Evolutionary conservation across 2,113 vertebrate species (phyloP).

Genomic region (Amblyopsis rosae): DNA sequence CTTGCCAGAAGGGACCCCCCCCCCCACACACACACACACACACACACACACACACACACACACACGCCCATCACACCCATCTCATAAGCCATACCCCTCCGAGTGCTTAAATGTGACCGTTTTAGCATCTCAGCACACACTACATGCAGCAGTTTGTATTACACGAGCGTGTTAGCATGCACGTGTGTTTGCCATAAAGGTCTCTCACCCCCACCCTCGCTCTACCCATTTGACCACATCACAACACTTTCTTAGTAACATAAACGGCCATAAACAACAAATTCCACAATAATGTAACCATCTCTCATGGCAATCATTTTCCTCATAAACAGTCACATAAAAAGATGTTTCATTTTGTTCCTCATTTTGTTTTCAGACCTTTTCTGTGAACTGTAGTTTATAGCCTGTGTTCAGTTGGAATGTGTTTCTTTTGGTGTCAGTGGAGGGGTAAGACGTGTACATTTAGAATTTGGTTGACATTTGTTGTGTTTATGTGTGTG

Average conservation of each 20-base stretch:
- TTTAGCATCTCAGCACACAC: neutral
- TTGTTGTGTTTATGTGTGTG: neutral
- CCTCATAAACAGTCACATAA: conserved; percentile 56
- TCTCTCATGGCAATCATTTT: conserved; percentile 44
- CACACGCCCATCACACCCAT: neutral
- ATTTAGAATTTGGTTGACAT: neutral
- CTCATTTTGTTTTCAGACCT: conserved; percentile 25
- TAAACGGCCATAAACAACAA: conserved; percentile 54
- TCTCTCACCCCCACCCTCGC: conserved; percentile 24
- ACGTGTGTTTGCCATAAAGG: conserved; percentile 17
- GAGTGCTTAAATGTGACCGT: neutral
- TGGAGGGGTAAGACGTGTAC: neutral
- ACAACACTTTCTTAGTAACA: conserved; percentile 22
- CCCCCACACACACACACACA: conserved; percentile 1
- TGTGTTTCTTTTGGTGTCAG: neutral
- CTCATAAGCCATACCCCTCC: conserved; percentile 8
- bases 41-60: conserved; percentile 10
- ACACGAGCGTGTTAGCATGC: neutral
- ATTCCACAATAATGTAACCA: conserved; percentile 50
- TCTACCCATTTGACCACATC: conserved; percentile 36
- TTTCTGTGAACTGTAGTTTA: neutral
- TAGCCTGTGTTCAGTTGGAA: neutral
- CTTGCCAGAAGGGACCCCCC: conserved; percentile 43
- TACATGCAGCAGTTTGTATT: neutral
- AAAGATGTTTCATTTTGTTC: conserved; percentile 15